Conservation (phyloP, 2,113 vertebrate genomes). For the Alces alces region DNA sequence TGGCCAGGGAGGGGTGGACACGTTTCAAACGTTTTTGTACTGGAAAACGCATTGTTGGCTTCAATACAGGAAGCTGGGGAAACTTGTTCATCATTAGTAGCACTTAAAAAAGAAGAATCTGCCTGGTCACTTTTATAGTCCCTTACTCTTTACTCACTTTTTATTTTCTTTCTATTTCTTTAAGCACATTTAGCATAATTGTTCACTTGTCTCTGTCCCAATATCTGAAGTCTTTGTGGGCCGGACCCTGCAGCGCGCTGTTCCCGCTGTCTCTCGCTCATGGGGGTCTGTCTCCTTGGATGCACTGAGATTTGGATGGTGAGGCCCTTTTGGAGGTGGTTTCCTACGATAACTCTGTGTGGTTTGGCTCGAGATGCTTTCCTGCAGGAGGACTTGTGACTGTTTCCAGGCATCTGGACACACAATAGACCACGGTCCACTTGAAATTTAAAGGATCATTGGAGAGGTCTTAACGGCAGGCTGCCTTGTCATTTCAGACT, state of each 20-base stretch:
- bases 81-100: neutral
- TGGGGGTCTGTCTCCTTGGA: neutral
- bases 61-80: neutral
- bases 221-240: neutral
- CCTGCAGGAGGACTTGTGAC: neutral
- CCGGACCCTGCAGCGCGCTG: neutral
- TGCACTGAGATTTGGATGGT: neutral
- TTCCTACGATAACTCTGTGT: neutral
- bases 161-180: neutral
- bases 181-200: neutral
- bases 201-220: neutral
- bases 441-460: neutral
- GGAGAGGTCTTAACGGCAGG: neutral
- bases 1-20: neutral
- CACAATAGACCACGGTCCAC: accelerated
- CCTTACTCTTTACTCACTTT: neutral
- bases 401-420: neutral
- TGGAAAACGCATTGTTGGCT: neutral
- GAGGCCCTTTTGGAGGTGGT: neutral
- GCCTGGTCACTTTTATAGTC: neutral
- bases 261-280: neutral
- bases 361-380: neutral
- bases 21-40: neutral
- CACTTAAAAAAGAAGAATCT: neutral
- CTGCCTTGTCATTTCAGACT: neutral